Evolutionary conservation across 2,113 vertebrate species (phyloP), one percentile per base, ranked within the genome.

Genomic region (Chloebia gouldiae): DNA sequence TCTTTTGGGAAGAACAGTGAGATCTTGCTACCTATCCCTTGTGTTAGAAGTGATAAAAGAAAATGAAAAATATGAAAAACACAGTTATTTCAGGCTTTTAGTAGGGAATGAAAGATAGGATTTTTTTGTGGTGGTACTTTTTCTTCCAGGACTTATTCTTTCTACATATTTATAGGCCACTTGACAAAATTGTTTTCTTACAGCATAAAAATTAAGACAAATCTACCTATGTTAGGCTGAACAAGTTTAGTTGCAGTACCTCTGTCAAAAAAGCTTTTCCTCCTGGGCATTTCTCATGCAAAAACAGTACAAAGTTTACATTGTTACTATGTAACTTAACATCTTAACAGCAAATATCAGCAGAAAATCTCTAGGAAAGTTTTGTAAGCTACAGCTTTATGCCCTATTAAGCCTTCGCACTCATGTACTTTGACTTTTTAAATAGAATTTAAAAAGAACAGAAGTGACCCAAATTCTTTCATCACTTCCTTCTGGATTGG

Each of bases 321-420:
- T 35, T 56, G 8, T 28, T 72, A 33, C 27, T 17, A 8, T 25
- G n/a, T 33, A 81, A 42, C 19, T 51, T 35, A 66, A 66, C 17
- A n/a, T 25, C 22, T 70, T 35, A 45, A 53, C 8, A 50, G 35
- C 20, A 92, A 75, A 79, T 56, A 68, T 1, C 4, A 5, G 15
- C 42, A 42, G 45, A 59, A 76, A 76, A 88, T 30, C 13, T 33
- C 47, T n/a, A 8, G 21, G 13, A 86, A 49, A 10, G 7, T 56
- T 91, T 15, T 0, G 0, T 60, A 68, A 68, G 4, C 23, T 57
- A 18, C 0, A 2, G 9, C 10, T 77, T 44, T 90, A 18, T 35
- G 31, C 7, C 11, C 27, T 61, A 13, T 40, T 40, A 82, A 82
- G 39, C 8, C 28, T 71, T 61, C 5, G 9, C 30, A 53, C 22